Conservation (phyloP, 2,113 vertebrate genomes). For the Anolis sagrei region DNA sequence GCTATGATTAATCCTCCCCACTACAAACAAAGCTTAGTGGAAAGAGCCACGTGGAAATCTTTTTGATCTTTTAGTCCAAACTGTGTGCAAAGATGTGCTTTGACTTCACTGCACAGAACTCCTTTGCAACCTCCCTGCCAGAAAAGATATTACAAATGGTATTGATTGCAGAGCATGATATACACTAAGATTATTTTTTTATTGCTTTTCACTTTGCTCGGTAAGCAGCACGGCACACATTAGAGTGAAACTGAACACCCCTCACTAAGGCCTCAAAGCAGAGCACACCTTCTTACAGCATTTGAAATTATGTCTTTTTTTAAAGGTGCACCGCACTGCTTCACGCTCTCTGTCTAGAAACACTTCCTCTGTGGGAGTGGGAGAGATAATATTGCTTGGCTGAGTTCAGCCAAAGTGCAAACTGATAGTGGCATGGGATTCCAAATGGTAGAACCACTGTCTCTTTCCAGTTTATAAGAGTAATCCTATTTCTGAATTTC, state of each 20-base stretch:
- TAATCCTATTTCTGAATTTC: slow-evolving; percentile 19
- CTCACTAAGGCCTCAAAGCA: background rate
- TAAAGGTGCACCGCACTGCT: background rate
- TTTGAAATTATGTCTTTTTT: slow-evolving; percentile 18
- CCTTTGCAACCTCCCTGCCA: slow-evolving; percentile 29
- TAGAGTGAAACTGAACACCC: background rate
- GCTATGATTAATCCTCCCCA: background rate
- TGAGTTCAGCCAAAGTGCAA: slow-evolving; percentile 25
- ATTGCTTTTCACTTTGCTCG: slow-evolving; percentile 21
- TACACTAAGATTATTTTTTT: background rate
- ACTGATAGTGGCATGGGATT: slow-evolving; percentile 22
- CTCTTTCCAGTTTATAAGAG: slow-evolving; percentile 37
- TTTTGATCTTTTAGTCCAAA: slow-evolving; percentile 52
- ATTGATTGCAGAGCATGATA: background rate
- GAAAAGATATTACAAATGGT: background rate
- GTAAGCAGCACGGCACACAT: background rate
- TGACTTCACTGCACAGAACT: slow-evolving; percentile 25
- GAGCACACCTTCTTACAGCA: background rate
- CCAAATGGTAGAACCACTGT: background rate
- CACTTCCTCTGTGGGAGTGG: background rate
- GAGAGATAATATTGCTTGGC: background rate
- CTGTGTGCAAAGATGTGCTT: slow-evolving; percentile 49
- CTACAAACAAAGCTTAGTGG: slow-evolving; percentile 5
- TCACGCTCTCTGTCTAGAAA: slow-evolving; percentile 5
- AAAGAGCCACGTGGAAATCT: slow-evolving; percentile 10